Base-by-base conservation (phyloP, 2,113 vertebrate genomes). In the Sander vitreus region DNA sequence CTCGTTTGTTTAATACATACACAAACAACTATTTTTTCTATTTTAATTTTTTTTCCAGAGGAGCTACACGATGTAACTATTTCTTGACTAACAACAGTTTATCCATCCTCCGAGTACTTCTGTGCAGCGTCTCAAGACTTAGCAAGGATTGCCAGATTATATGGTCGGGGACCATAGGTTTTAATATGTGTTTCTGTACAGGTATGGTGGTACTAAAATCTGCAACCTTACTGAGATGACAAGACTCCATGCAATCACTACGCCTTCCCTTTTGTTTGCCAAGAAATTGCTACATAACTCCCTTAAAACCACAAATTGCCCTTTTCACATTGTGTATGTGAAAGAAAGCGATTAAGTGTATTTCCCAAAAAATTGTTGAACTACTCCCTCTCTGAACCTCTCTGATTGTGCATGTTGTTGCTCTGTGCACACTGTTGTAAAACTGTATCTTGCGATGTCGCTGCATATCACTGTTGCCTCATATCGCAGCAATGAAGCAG, bases 11-110 rank as follows among this genome's bases (percentile, higher is more conserved):
- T 27, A 27, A 7, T 27, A 2, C 7, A 2, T 2, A 30, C 2
- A 16, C 27, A 59, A 15, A 57, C 21, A 23, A 1, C 23, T 5
- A 25, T 14, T 11, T 1, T 57, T 25, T n/a, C n/a, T n/a, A n/a
- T n/a, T n/a, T n/a, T n/a, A n/a, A n/a, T n/a, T n/a, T 1, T 57
- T 57, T 25, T 14, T 1, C 0, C 2, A 0, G 4, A 1, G 8
- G 16, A 33, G 58, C 15, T 33, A 33, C 16, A 10, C 33, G 58
- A 60, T 18, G 57, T 43, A 43, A 43, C 39, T 11, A 43, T 43
- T 43, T 43, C 10, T 11, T 43, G 39, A 43, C 39, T 43, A 43
- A 8, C 6, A 53, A 53, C 18, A 53, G 51, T 21, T 53, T 53
- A 5, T 50, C 48, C 48, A 53, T 9, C 19, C 8, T 21, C 51